phyloP scores from a whole-genome alignment of 1,140 invertebrate species.

The Papilio glaucus region DNA sequence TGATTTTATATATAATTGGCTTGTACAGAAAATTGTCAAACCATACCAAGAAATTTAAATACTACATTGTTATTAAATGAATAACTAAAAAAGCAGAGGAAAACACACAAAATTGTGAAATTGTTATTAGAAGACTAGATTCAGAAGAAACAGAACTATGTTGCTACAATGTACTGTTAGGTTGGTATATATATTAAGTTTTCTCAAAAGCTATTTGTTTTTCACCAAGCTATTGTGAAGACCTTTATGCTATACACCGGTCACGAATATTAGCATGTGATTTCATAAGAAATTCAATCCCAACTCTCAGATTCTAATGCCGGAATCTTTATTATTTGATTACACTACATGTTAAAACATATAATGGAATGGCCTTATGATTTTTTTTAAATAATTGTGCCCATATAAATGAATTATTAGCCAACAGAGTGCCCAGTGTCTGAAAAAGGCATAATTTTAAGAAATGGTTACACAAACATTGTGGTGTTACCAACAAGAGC shows the following conservation, averaged over 20 bases:
- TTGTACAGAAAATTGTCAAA: conserved; percentile 1
- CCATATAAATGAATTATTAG: conserved; percentile 17
- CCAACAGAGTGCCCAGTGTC: background rate
- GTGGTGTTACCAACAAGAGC: background rate
- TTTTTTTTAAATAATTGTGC: too few relatives aligned
- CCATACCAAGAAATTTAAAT: background rate
- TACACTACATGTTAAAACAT: background rate
- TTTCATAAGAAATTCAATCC: background rate
- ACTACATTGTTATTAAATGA: background rate
- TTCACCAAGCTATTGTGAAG: background rate
- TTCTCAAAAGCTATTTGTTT: background rate
- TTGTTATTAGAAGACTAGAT: background rate
- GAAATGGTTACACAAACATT: background rate
- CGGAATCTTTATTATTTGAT: too few relatives aligned
- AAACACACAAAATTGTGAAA: background rate
- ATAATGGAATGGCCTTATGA: conserved; percentile 12
- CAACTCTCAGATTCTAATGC: background rate
- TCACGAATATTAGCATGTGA: background rate
- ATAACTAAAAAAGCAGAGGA: background rate
- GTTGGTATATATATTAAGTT: background rate
- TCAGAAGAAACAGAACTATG: background rate
- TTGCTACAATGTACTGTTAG: background rate
- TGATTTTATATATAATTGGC: background rate
- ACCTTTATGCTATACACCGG: background rate
- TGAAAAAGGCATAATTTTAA: background rate